Evolutionary conservation across 2,888 invertebrate species (phyloP), one percentile per base, ranked within the genome.

Genomic region (Drosophila tanythrix): DNA sequence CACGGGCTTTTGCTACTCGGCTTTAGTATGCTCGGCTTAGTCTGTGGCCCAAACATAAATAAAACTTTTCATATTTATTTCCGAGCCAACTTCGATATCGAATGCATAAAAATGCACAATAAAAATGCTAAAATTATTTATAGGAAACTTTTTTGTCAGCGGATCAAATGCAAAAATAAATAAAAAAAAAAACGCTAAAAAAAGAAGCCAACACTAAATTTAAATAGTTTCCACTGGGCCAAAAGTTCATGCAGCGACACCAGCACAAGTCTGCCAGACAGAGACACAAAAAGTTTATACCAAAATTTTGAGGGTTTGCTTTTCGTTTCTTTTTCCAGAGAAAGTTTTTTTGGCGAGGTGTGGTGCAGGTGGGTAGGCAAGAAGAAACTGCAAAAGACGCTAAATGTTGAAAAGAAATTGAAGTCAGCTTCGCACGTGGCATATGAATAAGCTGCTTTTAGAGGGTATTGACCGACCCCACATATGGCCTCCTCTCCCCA

Each of bases 71-170:
- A 88, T 88, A 90, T 89, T 89, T 89, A 88, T 87, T 87, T 89
- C 85, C 76, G 77, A 77, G 76, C 78, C 71, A 86, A 90, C 85
- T 90, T 83, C 87, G 81, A 86, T 74, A 89, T 86, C 85, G 81
- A 88, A 85, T 90, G 85, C 89, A 85, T 80, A 88, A 90, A 89
- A 85, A 88, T 85, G 87, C 85, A 85, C 90, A 88, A 90, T 90
- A 90, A 85, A 90, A 90, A 90, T 85, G 90, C 85, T 83, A 90
- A 79, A 90, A 89, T 86, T 86, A 86, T 90, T 90, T 86, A 86
- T 90, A 76, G 76, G 70, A 81, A 86, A 88, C 82, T 84, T 87
- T 72, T 66, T 60, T 62, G 60, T 57, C 36, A 53, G 55, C 70
- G 66, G 79, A 85, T 90, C 81, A 68, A 18, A 65, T 52, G 59